Evolutionary conservation across 2,888 invertebrate genomes (phyloP), one percentile per base, ranked within the genome.

Genomic region (Agelastica alni): DNA sequence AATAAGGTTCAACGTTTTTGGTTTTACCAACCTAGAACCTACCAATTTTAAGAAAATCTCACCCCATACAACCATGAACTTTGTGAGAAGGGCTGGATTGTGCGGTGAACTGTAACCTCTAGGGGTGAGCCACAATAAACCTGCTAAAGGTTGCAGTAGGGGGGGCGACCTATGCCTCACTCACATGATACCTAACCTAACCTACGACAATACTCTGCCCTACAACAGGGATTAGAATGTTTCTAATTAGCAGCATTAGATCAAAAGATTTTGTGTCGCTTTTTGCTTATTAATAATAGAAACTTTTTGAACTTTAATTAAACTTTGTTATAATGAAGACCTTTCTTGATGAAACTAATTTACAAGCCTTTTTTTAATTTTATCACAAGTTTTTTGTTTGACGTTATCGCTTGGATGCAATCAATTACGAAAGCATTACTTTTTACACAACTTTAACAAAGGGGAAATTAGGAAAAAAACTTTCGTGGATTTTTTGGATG

Each of bases 261-360:
- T 14, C 45, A 13, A 41, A 30, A 48, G 39, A 31, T 39, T 48
- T 17, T 31, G 9, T 48, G 41, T 48, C 39, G 31, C 31, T 41
- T 39, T 16, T 39, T 39, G 14, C 48, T 48, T 39, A 48, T 48
- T 48, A 48, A 41, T 48, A 48, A 48, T 39, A 41, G 31, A 39
- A 39, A 12, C 14, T 41, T 48, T 41, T 48, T 13, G 31, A 13
- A 20, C 31, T 48, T 48, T 48, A 48, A 48, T 48, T 48, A 39
- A 48, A 48, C 48, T 48, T 47, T 47, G 47, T 28, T 47, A 32
- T 37, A 47, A 47, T 37, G 37, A 37, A 47, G 37, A 37, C 47
- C 47, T 37, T 41, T 31, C 31, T 48, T 41, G 18, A 48, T n/a
- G n/a, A 48, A 48, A 48, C 48, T 48, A 48, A 48, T 48, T 48